phyloP scores from a whole-genome alignment of 1,140 invertebrate genomes.

The Melitaea cinxia region DNA sequence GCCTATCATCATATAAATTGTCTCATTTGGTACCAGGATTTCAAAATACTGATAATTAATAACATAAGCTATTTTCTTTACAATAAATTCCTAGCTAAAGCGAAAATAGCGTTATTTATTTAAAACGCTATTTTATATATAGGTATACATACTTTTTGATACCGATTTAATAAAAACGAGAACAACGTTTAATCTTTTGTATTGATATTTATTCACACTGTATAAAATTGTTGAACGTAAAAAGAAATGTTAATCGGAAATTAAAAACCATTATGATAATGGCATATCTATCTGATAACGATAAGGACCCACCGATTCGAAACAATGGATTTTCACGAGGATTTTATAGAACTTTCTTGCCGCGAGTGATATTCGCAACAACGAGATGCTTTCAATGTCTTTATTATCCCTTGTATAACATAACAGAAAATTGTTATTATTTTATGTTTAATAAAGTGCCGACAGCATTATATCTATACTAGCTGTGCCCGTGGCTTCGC shows the following conservation, averaged over 20 bases:
- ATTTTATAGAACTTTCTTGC: slow-evolving; percentile 13
- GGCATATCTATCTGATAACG: not conserved
- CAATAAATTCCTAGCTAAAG: no score
- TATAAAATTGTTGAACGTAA: not conserved
- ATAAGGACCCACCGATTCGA: slow-evolving; percentile 1
- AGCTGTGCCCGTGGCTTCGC: no score
- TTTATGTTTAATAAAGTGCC: not conserved
- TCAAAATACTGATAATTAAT: no score
- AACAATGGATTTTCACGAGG: not conserved
- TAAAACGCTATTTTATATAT: no score
- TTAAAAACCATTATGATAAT: slow-evolving; percentile 8
- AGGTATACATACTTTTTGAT: no score
- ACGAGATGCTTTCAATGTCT: slow-evolving; percentile 24
- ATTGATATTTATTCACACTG: no score
- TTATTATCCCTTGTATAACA: slow-evolving; percentile 20
- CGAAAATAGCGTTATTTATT: no score
- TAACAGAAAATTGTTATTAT: not conserved
- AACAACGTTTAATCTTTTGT: no score
- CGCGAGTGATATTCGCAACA: slow-evolving; percentile 4
- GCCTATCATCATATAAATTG: no score
- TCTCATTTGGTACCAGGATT: no score
- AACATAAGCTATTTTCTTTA: no score
- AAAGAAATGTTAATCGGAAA: not conserved
- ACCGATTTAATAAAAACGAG: no score
- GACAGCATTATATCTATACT: not conserved